Percentiles rank a stretch among this genome's conserved stretches.
Evolutionary conservation across 2,113 vertebrate species (phyloP).

Genomic region (Dasyurus viverrinus): DNA sequence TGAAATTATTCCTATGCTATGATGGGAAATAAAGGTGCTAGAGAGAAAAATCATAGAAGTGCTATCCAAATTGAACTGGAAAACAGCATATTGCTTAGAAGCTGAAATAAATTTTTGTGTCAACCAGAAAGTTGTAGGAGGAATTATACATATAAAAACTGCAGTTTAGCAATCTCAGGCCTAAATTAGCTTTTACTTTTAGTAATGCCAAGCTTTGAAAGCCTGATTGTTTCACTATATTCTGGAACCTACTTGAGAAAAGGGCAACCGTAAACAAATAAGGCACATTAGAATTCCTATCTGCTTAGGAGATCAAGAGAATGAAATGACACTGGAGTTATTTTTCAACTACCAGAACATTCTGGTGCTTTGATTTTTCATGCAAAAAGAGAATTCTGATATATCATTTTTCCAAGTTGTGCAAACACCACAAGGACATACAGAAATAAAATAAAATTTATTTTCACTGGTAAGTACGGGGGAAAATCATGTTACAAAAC

Average conservation of each 20-base stretch:
- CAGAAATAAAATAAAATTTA: constrained; percentile 25
- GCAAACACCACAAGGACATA: constrained; percentile 24
- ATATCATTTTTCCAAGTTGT: background rate
- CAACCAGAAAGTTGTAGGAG: constrained; percentile 58
- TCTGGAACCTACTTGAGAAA: constrained; percentile 59
- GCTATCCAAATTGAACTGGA: background rate
- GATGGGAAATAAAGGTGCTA: background rate
- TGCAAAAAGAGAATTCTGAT: constrained; percentile 20
- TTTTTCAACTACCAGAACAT: constrained; percentile 36
- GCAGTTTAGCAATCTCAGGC: constrained; percentile 72
- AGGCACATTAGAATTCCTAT: constrained; percentile 9
- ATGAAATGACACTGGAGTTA: constrained; percentile 18
- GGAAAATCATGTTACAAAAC: background rate
- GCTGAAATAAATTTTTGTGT: constrained; percentile 37
- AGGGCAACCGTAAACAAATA: constrained; percentile 69
- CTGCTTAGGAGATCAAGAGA: constrained; percentile 52
- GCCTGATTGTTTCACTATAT: constrained; percentile 75
- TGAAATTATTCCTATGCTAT: constrained; percentile 12
- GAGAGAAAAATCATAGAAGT: background rate
- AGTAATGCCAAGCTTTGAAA: constrained; percentile 76
- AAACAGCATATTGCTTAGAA: constrained; percentile 33
- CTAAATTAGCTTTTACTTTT: constrained; percentile 75
- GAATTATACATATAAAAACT: constrained; percentile 68
- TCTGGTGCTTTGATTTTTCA: constrained; percentile 47
- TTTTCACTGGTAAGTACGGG: constrained; percentile 8